Evolutionary conservation across 2,113 vertebrate species (phyloP).

Genomic region (Eulacestoma nigropectus): DNA sequence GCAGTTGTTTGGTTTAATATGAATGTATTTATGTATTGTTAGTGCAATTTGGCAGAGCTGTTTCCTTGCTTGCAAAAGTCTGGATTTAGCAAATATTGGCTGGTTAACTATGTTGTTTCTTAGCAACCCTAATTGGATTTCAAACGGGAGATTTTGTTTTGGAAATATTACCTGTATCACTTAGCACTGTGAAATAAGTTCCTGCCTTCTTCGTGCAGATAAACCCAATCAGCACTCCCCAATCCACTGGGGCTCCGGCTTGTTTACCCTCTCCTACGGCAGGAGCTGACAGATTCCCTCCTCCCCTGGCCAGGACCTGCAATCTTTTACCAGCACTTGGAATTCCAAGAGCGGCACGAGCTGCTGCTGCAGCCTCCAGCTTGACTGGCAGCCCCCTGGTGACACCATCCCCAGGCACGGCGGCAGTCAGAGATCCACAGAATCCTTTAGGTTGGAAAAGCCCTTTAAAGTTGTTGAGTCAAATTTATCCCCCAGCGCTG

Average conservation of each 20-base stretch:
- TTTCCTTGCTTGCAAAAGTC: constrained; percentile 22
- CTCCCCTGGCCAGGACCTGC: not conserved
- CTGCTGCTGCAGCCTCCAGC: not conserved
- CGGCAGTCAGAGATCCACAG: not conserved
- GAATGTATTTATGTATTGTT: constrained; percentile 34
- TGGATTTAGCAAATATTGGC: constrained; percentile 58
- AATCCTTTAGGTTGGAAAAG: not conserved
- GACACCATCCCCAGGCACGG: accelerated
- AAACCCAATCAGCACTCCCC: constrained; percentile 15
- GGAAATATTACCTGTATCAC: constrained; percentile 57
- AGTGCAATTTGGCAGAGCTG: constrained; percentile 16
- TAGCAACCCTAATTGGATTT: constrained; percentile 68
- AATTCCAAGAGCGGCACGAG: not conserved
- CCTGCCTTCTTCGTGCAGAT: constrained; percentile 19
- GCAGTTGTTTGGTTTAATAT: constrained; percentile 1
- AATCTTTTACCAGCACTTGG: not conserved
- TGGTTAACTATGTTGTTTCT: constrained; percentile 58
- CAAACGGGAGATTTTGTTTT: constrained; percentile 55
- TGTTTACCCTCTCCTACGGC: not conserved
- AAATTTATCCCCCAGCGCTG: not conserved
- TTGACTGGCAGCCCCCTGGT: not conserved
- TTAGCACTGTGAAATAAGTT: constrained; percentile 25
- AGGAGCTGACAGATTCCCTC: not conserved
- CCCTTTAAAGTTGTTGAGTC: not conserved
- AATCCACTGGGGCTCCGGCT: not conserved